Evolutionary conservation across 2,888 invertebrate species (phyloP).

Genomic region (Drosophila anceps): DNA sequence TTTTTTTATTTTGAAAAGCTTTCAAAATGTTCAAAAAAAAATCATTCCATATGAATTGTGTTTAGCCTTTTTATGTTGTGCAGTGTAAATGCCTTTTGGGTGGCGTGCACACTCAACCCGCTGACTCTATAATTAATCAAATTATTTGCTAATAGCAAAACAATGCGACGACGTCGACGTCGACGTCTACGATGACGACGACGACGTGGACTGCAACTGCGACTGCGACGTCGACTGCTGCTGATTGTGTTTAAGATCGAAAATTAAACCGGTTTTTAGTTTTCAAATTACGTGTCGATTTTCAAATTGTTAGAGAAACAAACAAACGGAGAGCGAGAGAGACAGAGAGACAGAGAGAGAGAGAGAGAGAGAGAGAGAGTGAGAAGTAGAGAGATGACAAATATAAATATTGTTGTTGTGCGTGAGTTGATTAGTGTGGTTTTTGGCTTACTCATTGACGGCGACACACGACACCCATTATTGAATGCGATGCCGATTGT

Average conservation of each 20-base stretch:
- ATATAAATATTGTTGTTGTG: constrained; percentile 30
- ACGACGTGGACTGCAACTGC: neutral
- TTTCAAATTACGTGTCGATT: constrained; percentile 49
- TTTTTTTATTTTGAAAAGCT: no score
- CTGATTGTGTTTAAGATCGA: constrained; percentile 40
- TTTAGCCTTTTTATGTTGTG: constrained; percentile 12
- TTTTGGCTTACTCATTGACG: constrained; percentile 15
- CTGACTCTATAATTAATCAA: constrained; percentile 70
- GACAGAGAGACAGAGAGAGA: neutral
- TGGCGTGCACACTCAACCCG: constrained; percentile 54
- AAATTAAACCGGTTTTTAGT: constrained; percentile 49
- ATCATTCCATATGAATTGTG: neutral
- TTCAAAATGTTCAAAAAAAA: no score
- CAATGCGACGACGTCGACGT: constrained; percentile 48
- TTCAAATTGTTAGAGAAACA: constrained; percentile 36
- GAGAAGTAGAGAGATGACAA: neutral
- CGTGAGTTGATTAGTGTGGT: constrained; percentile 36
- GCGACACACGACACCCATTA: constrained; percentile 17
- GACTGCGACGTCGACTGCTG: constrained; percentile 17
- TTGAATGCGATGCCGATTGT: constrained; percentile 3
- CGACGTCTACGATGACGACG: constrained; percentile 13
- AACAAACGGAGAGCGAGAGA: constrained; percentile 2
- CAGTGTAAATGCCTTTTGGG: constrained; percentile 54
- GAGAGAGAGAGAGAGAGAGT: neutral
- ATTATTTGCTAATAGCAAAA: constrained; percentile 73